Evolutionary conservation across 2,113 vertebrate genomes (phyloP).

Genomic region (Lamprotornis superbus): DNA sequence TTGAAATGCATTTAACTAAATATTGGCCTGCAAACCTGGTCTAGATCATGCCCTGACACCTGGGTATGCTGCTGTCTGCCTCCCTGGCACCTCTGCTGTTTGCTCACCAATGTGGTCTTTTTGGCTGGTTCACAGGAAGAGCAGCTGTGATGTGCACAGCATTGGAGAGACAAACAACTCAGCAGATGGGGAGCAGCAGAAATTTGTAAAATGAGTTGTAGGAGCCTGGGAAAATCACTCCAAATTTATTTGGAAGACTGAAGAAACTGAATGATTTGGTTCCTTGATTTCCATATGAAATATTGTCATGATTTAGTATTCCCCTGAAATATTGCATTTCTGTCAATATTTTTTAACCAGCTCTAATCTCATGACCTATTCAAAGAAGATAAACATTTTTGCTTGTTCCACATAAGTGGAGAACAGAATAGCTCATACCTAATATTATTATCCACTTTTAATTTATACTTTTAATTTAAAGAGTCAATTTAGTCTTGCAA

Average conservation of each 20-base stretch:
- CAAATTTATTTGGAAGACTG: not conserved
- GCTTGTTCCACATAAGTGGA: not conserved
- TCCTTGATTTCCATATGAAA: not conserved
- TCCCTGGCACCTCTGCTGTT: not conserved
- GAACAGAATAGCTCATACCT: not conserved
- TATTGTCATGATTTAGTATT: not conserved
- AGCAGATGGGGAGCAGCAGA: not conserved
- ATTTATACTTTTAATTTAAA: not conserved
- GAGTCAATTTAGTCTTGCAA: not conserved
- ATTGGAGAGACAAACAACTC: not conserved
- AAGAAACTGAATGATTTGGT: not conserved
- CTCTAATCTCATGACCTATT: not conserved
- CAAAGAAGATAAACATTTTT: not conserved
- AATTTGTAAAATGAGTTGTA: not conserved
- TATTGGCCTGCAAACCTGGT: not conserved
- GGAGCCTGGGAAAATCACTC: not conserved
- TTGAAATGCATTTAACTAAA: not conserved
- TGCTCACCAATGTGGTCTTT: not conserved
- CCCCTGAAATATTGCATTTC: not conserved
- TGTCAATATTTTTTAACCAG: not conserved
- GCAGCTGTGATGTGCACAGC: not conserved
- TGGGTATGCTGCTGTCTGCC: not conserved
- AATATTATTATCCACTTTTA: not conserved
- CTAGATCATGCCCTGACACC: not conserved
- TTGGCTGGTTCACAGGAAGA: not conserved